Conservation (phyloP, 2,797 vertebrate genomes). For the Cryptoprocta ferox region DNA sequence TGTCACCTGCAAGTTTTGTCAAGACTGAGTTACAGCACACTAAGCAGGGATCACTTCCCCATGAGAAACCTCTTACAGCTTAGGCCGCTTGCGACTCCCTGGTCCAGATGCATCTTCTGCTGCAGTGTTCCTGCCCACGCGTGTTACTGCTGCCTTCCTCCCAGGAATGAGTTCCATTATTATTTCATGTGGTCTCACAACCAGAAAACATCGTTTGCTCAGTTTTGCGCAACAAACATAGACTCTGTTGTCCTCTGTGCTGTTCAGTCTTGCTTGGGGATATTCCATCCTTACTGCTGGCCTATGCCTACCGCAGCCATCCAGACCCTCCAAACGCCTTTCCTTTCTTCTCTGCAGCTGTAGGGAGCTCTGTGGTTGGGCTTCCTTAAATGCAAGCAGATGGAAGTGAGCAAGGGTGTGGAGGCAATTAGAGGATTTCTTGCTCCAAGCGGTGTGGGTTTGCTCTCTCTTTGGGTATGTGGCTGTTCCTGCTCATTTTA, state of each 20-base stretch:
- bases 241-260: background rate
- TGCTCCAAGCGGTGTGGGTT: conserved; percentile 66
- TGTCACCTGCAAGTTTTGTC: background rate
- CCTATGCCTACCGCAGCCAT: background rate
- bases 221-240: background rate
- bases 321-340: background rate
- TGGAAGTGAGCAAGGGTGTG: conserved; percentile 31
- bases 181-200: background rate
- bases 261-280: background rate
- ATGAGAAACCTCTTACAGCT: background rate
- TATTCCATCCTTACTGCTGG: background rate
- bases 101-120: rapidly evolving
- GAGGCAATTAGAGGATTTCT: conserved; percentile 58
- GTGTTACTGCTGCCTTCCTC: background rate
- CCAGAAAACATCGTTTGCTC: background rate
- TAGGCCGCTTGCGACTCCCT: background rate
- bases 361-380: background rate
- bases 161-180: background rate
- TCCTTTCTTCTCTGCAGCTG: background rate
- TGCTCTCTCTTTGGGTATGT: conserved; percentile 65
- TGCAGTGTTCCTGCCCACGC: background rate
- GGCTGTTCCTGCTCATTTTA: conserved; percentile 72
- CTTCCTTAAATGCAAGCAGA: conserved; percentile 55
- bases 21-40: background rate
- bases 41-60: conserved; percentile 3